phyloP scores from a whole-genome alignment of 2,797 vertebrate species.

The Parauchenoglanis punctatus region DNA sequence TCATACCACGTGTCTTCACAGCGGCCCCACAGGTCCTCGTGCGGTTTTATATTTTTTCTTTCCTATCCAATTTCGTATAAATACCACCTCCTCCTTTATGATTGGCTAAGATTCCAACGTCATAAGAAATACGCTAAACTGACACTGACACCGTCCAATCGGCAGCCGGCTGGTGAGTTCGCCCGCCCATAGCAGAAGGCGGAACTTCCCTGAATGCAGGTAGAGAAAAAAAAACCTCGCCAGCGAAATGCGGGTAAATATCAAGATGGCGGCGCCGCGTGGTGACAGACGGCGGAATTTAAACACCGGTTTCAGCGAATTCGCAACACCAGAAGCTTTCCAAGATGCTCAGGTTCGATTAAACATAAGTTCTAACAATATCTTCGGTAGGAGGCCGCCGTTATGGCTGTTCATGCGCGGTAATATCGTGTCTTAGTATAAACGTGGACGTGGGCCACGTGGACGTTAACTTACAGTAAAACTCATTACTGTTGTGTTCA shows the following conservation, averaged over 20 bases:
- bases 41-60: neutral
- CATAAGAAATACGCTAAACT: neutral
- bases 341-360: conserved; percentile 62
- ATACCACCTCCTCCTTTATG: neutral
- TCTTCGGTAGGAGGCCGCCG: neutral
- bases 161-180: neutral
- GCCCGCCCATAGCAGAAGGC: neutral
- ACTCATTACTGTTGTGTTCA: neutral
- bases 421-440: neutral
- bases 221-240: neutral
- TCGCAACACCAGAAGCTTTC: conserved; percentile 50
- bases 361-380: neutral
- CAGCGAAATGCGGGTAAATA: conserved; percentile 43
- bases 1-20: conserved; percentile 67
- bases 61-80: neutral
- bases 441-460: conserved; percentile 68
- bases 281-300: conserved; percentile 72
- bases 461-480: conserved; percentile 50
- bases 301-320: conserved; percentile 68
- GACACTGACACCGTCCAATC: conserved; percentile 1
- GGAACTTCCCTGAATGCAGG: conserved; percentile 17
- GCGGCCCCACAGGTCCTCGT: conserved; percentile 44
- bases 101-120: neutral
- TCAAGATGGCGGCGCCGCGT: conserved; percentile 91
- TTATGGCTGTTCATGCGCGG: neutral